Percentiles rank a stretch among this genome's conserved stretches.
Evolutionary conservation across 2,113 vertebrate species (phyloP).

Genomic region (Polypterus bichir): DNA sequence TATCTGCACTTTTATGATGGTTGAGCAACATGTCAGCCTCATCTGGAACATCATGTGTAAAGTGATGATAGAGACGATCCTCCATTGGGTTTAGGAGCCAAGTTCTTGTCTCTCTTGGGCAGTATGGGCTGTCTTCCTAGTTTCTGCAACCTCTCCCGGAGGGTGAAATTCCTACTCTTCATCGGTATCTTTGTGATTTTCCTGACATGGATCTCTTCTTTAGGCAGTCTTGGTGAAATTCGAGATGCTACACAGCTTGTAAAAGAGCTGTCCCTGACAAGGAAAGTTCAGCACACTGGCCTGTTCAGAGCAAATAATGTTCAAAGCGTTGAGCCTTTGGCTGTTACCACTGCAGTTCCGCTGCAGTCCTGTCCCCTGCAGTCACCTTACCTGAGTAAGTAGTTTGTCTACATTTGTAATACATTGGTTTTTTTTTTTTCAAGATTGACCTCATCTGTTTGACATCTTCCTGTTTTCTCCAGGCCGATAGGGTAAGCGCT

Average conservation of each 20-base stretch:
- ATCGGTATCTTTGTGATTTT: constrained; percentile 47
- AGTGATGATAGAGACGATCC: too few relatives aligned
- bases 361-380: constrained; percentile 29
- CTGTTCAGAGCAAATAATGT: not conserved
- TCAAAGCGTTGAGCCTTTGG: not conserved
- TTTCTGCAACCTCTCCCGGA: constrained; percentile 41
- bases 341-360: not conserved
- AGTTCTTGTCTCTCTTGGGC: too few relatives aligned
- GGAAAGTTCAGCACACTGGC: constrained; percentile 26
- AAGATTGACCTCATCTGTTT: too few relatives aligned
- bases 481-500: too few relatives aligned
- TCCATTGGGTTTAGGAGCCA: too few relatives aligned
- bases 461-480: too few relatives aligned
- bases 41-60: too few relatives aligned
- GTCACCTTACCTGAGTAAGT: constrained; percentile 51
- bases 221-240: constrained; percentile 43
- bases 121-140: constrained; percentile 49
- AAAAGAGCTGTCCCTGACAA: constrained; percentile 36
- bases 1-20: too few relatives aligned
- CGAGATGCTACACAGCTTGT: constrained; percentile 26
- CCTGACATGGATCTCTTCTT: constrained; percentile 60
- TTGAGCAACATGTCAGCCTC: too few relatives aligned
- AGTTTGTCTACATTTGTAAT: not conserved
- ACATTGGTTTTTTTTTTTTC: too few relatives aligned
- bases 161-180: constrained; percentile 54